A percentile compares a stretch with the other conserved stretches of the same genome.
Evolutionary conservation across 1,140 invertebrate genomes (phyloP).

Genomic region (Dendrolimus kikuchii): DNA sequence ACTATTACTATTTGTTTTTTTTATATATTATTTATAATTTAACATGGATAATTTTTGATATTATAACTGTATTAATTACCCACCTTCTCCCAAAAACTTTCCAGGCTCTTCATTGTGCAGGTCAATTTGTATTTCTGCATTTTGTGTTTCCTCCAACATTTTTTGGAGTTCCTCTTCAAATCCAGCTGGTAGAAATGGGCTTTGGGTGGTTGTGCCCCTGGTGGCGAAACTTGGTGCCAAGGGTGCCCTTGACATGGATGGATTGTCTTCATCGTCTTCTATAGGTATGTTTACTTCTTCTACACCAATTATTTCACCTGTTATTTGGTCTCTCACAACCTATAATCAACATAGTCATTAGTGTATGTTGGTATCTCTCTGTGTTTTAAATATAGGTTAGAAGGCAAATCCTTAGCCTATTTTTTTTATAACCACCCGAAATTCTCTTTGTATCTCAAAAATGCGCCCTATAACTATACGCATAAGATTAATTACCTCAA

Average conservation of each 20-base stretch:
- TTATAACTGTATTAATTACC: conserved; percentile 1
- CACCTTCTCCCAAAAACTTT: conserved; percentile 69
- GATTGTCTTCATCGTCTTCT: conserved; percentile 56
- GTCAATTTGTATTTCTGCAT: conserved; percentile 35
- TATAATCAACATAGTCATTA: conserved; percentile 12
- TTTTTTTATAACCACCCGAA: too few species aligned
- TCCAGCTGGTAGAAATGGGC: conserved; percentile 64
- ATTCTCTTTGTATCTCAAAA: too few species aligned
- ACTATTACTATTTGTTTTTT: too few species aligned
- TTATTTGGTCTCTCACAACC: conserved; percentile 50
- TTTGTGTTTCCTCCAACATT: conserved; percentile 38
- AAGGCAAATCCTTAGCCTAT: too few species aligned
- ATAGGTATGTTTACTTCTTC: conserved; percentile 52
- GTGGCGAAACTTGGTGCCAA: conserved; percentile 58
- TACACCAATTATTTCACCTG: conserved; percentile 54
- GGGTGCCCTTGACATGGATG: conserved; percentile 63
- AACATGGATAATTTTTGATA: too few species aligned
- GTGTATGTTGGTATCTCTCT: background rate
- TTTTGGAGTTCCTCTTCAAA: conserved; percentile 60
- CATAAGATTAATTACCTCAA: conserved; percentile 33
- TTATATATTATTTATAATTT: too few species aligned
- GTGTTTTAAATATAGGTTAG: background rate
- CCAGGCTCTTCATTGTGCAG: conserved; percentile 46
- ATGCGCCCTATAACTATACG: too few species aligned
- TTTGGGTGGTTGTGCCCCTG: conserved; percentile 54